Conservation (phyloP, 2,113 vertebrate genomes). For the Lathamus discolor region DNA sequence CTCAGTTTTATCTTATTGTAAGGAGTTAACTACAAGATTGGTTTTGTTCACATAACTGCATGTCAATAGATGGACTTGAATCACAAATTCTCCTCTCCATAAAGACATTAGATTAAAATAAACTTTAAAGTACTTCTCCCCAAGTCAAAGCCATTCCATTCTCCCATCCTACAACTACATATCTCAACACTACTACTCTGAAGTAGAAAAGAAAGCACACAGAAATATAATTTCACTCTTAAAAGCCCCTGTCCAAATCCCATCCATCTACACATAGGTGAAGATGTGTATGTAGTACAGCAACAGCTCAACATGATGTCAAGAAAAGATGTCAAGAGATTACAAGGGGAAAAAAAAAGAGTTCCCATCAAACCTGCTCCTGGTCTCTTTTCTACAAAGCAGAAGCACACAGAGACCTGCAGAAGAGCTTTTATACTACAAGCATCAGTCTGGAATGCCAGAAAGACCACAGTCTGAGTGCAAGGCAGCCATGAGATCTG, state of each 20-base stretch:
- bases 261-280: not conserved
- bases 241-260: not conserved
- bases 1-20: not conserved
- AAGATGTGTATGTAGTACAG: not conserved
- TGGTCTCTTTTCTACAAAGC: not conserved
- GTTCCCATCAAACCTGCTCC: not conserved
- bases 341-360: not conserved
- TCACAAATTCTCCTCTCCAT: not conserved
- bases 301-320: not conserved
- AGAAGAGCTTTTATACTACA: not conserved
- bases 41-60: not conserved
- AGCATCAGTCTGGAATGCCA: too few relatives aligned
- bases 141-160: not conserved
- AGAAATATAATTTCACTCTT: not conserved
- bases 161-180: not conserved
- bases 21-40: rapidly evolving
- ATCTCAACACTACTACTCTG: not conserved
- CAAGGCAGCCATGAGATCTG: not conserved
- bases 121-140: not conserved
- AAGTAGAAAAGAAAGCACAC: not conserved
- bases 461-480: not conserved
- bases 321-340: not conserved
- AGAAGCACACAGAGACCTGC: not conserved
- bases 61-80: not conserved
- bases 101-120: not conserved